Evolutionary conservation across 2,888 invertebrate species (phyloP).

Genomic region (Prenolepis imparis): DNA sequence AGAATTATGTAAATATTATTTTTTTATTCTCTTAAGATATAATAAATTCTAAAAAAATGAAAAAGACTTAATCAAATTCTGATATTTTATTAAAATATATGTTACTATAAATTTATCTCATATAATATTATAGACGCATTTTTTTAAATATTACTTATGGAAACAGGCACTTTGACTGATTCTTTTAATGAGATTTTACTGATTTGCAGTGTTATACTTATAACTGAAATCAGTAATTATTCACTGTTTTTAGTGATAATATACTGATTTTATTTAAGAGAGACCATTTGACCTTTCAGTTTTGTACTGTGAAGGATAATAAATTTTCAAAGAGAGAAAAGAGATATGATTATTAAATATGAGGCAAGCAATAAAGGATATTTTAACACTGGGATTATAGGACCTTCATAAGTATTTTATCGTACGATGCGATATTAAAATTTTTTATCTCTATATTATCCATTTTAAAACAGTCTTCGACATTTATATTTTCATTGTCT

Average conservation of each 20-base stretch:
- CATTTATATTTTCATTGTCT: background rate
- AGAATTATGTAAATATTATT: background rate
- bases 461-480: background rate
- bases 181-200: too few species aligned
- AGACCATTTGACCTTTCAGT: background rate
- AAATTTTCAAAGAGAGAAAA: background rate
- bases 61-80: background rate
- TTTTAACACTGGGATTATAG: background rate
- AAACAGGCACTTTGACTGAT: background rate
- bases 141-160: background rate
- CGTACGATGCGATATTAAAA: background rate
- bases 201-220: background rate
- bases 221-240: background rate
- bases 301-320: background rate
- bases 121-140: background rate
- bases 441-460: background rate
- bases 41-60: background rate
- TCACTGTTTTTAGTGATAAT: too few species aligned
- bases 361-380: background rate
- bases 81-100: background rate
- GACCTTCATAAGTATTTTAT: background rate
- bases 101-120: background rate
- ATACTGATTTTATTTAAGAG: too few species aligned
- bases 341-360: background rate
- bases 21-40: background rate